Base-by-base conservation (phyloP, 1,140 invertebrate species). In the Eueides isabella region DNA sequence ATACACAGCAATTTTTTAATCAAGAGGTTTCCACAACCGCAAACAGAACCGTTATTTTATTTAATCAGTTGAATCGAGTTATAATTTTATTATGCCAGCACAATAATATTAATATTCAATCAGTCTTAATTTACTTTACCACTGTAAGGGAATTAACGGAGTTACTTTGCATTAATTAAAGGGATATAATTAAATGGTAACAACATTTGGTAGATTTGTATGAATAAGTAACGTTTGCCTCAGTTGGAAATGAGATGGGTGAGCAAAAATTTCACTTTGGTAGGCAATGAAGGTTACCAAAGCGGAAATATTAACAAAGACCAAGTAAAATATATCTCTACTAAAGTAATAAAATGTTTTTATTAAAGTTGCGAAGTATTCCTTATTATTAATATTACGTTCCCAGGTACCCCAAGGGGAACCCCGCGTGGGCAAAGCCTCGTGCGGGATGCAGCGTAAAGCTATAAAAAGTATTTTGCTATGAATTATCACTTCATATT, bases 71-170 rank as follows among this genome's bases (percentile, higher is more conserved):
- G 19, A 61, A 55, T 38, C 67, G 44, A 30, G 67, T 28, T 35
- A 48, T 61, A 69, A 69, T n/a, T 69, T 69, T 69, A 69, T 69
- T 61, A 69, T 30, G 48, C 26, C 30, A 23, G 48, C 67, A 55
- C 31, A 69, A 69, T 69, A 69, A 69, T 69, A 69, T 69, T 69
- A 69, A 69, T 69, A 69, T 61, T 69, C 44, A 44, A 69, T 69
- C 67, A 69, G 55, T 69, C 67, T 61, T 69, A 14, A 69, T 69
- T 68, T 55, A 31, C 67, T 69, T 28, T 61, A 31, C 29, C 29
- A 19, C 41, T 69, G 48, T 69, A 61, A 69, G 0, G 48, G 29
- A 61, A 69, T 69, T 61, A 69, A 61, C 61, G 30, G 6, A 30
- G 55, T 66, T 72, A 67, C 35, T 30, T 23, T 19, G 23, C 33